Base-by-base conservation (phyloP, 2,797 vertebrate genomes). In the Centropyge bicolor region DNA sequence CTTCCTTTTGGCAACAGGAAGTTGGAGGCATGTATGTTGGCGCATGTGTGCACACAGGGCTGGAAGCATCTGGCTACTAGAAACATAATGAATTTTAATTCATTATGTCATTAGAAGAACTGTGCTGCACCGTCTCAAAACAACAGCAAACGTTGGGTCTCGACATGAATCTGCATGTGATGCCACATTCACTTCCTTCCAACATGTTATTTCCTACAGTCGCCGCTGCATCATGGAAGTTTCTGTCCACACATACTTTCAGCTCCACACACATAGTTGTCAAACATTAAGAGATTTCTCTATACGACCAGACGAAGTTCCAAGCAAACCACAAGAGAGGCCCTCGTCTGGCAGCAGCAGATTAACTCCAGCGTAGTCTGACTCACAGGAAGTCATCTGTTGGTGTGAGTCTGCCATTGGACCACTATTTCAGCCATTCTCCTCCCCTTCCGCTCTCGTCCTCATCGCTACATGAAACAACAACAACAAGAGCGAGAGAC, bases 281-380 rank as follows among this genome's bases (percentile, higher is more conserved):
- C 81, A 84, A 82, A 87, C 80, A 88, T 80, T 64, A 81, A 83
- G 83, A 84, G 78, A 91, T 86, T 80, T 85, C 74, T 86, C 74
- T 54, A 61, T 67, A 80, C 66, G 31, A 88, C 71, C 79, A 86
- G 76, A 87, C 31, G 60, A 77, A 75, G 83, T 86, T 88, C 85
- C 61, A 60, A 40, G 52, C 70, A 55, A 77, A 86, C 83, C 90
- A 70, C 87, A 51, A 83, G 80, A 89, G 82, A 89, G 83, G 87
- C 85, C 72, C 65, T 60, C 24, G 55, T 85, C 74, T 82, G 80
- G 82, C 70, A 88, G 57, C 31, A 67, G n/a, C 74, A 71, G 60
- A 86, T 78, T 57, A 89, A 79, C 71, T 80, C 55, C 31, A 80
- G 70, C 17, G n/a, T 76, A 83, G 27, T 31, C 27, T 31, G 27